Conservation (phyloP, 2,888 invertebrate genomes). For the Luperina testacea region DNA sequence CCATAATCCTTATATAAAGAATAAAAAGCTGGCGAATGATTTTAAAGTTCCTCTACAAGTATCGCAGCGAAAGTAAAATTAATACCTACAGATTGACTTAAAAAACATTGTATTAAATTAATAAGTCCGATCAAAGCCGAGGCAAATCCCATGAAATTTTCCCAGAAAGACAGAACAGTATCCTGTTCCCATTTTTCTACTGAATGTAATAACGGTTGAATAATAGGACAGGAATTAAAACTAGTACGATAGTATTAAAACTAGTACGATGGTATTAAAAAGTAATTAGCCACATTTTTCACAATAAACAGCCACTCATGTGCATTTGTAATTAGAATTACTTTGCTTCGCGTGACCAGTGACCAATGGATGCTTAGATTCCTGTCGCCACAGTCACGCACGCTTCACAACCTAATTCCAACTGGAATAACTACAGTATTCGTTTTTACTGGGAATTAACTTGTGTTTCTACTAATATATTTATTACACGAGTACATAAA, state of each 20-base stretch:
- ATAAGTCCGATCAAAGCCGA: constrained; percentile 12
- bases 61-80: background rate
- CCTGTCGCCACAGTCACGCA: constrained; percentile 56
- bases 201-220: background rate
- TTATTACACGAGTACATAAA: constrained; percentile 28
- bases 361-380: constrained; percentile 46
- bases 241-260: constrained; percentile 3
- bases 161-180: constrained; percentile 2
- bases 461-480: constrained; percentile 33
- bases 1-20: too few relatives aligned
- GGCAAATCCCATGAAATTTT: constrained; percentile 12
- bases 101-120: constrained; percentile 20
- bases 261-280: constrained; percentile 3
- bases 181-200: background rate
- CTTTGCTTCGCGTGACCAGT: constrained; percentile 52
- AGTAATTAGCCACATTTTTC: constrained; percentile 41
- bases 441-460: constrained; percentile 46
- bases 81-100: constrained; percentile 24
- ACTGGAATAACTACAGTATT: constrained; percentile 38
- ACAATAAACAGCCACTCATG: constrained; percentile 52
- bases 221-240: background rate
- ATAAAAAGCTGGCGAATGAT: too few relatives aligned
- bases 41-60: background rate
- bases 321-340: constrained; percentile 51
- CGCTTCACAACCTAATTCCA: constrained; percentile 55